Evolutionary conservation across 2,113 vertebrate genomes (phyloP).

Genomic region (Corythornis cristatus): DNA sequence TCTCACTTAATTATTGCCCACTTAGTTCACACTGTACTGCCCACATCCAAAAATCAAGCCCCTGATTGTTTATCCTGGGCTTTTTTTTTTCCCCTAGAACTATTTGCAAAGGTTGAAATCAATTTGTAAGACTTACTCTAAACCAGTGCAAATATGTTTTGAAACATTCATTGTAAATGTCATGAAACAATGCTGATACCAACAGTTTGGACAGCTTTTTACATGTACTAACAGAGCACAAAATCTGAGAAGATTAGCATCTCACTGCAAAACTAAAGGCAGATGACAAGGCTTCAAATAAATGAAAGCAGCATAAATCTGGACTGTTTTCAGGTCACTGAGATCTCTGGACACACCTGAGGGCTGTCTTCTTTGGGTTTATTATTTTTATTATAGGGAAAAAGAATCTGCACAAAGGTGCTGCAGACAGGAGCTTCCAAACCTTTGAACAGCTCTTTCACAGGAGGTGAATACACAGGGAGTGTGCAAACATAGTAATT

Average conservation of each 20-base stretch:
- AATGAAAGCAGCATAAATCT: slow-evolving; percentile 47
- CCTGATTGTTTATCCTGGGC: background rate
- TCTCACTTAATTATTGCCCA: background rate
- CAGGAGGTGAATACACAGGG: background rate
- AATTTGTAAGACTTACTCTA: slow-evolving; percentile 63
- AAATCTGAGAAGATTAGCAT: slow-evolving; percentile 74
- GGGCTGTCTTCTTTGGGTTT: background rate
- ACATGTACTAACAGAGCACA: slow-evolving; percentile 72
- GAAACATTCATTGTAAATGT: slow-evolving; percentile 72
- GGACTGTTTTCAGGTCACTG: slow-evolving; percentile 46
- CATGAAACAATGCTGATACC: slow-evolving; percentile 65
- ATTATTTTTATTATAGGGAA: background rate
- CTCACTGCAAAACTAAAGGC: slow-evolving; percentile 68
- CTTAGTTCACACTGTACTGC: background rate
- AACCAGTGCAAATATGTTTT: slow-evolving; percentile 66
- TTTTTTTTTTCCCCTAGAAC: background rate
- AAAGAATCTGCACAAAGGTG: background rate
- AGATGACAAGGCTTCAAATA: slow-evolving; percentile 69
- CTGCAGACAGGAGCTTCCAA: background rate
- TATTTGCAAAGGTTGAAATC: slow-evolving; percentile 44
- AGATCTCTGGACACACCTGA: slow-evolving; percentile 60
- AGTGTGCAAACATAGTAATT: background rate
- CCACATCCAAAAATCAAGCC: background rate
- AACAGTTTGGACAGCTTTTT: slow-evolving; percentile 76
- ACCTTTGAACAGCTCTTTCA: background rate